Percentiles rank a stretch among this genome's conserved stretches.
Evolutionary conservation across 2,888 invertebrate species (phyloP).

Genomic region (Dendrolimus pini): DNA sequence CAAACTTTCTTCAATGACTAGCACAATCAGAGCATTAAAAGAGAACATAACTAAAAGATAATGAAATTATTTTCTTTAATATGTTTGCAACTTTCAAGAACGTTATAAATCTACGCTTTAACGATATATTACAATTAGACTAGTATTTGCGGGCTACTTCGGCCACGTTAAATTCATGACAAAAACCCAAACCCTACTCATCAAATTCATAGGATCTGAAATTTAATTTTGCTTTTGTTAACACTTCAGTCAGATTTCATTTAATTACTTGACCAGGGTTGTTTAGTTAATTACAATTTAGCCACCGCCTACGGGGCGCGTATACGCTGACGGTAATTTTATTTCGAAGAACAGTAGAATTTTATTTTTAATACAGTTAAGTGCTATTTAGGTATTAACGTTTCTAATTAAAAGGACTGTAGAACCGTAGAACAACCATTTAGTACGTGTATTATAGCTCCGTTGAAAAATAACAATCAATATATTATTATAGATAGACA

Average conservation of each 20-base stretch:
- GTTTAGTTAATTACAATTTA: constrained; percentile 36
- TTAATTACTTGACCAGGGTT: constrained; percentile 18
- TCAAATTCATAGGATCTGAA: too few relatives aligned
- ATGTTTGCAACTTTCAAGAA: too few relatives aligned
- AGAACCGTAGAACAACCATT: not conserved
- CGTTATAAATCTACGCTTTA: too few relatives aligned
- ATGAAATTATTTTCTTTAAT: too few relatives aligned
- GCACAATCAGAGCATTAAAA: not conserved
- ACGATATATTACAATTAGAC: too few relatives aligned
- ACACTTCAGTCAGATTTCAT: constrained; percentile 13
- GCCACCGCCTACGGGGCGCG: constrained; percentile 24
- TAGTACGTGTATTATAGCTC: not conserved
- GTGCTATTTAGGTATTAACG: constrained; percentile 20
- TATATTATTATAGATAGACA: too few relatives aligned
- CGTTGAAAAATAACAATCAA: not conserved
- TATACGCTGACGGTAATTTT: constrained; percentile 19
- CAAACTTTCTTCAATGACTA: not conserved
- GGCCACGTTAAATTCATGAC: too few relatives aligned
- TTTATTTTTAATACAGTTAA: constrained; percentile 52
- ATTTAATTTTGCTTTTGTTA: not conserved
- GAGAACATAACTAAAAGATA: not conserved
- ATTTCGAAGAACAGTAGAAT: constrained; percentile 47
- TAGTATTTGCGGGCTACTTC: too few relatives aligned
- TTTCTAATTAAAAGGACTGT: not conserved
- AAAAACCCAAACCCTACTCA: too few relatives aligned